Base-by-base conservation (phyloP, 2,113 vertebrate genomes). In the Petromus typicus region DNA sequence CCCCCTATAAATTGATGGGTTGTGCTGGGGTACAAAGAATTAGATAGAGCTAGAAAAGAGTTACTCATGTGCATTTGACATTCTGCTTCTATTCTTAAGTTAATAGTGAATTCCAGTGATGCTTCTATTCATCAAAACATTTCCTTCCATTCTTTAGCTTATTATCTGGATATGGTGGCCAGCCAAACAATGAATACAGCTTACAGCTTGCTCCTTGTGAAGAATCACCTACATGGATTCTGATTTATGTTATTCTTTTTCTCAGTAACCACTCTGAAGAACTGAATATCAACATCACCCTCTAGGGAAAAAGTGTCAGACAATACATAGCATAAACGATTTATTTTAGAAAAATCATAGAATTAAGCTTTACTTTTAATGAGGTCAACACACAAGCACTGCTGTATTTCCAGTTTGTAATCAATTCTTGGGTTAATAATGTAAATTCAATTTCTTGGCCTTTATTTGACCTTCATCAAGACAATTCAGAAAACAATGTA, bases 321-420 rank as follows among this genome's bases (percentile, higher is more conserved):
- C 89, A 95, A 92, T 94, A 69, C 27, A 76, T 48, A 56, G 30
- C 83, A 73, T 63, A 95, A 86, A 81, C 89, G 83, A 94, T 86
- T 95, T 93, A 90, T 97, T 88, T 93, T 88, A 79, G 86, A 82
- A 95, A 96, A 96, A 86, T 84, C 82, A 95, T 93, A 96, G 81
- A 91, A 67, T 92, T 81, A 83, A 64, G 66, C 67, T 93, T 93
- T 90, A 40, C 84, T 43, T 14, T 95, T 73, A 89, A 48, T 89
- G 91, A 82, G 45, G 63, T 63, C 83, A 83, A 92, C 25, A 85
- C 20, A 18, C 30, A 54, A 40, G 30, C 57, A n/a, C 63, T 86
- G 78, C 71, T 17, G 9, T 66, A 34, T 78, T 82, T 45, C 37
- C 37, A 81, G 30, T 80, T 43, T 51, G 34, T 84, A 76, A 89